Conservation (phyloP, 2,797 vertebrate species). For the Mareca penelope region DNA sequence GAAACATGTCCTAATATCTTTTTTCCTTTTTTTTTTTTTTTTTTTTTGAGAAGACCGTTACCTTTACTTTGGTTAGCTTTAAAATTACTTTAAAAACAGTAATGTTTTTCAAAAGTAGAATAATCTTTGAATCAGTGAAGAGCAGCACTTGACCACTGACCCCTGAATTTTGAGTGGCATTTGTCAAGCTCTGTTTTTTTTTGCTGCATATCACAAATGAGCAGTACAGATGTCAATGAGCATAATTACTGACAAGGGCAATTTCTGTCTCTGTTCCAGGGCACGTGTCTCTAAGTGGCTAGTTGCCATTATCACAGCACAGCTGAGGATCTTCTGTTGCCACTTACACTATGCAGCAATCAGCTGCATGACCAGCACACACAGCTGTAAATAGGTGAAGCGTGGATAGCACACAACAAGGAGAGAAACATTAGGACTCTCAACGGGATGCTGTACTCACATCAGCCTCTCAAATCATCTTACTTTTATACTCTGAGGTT, state of each 20-base stretch:
- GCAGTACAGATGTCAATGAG: background rate
- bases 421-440: background rate
- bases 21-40: too few species aligned
- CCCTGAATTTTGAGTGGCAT: background rate
- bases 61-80: background rate
- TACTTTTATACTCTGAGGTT: fast-evolving
- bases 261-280: background rate
- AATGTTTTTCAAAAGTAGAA: background rate
- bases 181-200: background rate
- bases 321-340: background rate
- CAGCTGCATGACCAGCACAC: background rate
- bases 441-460: fast-evolving
- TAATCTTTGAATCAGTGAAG: background rate
- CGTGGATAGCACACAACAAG: fast-evolving
- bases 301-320: background rate
- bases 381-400: background rate
- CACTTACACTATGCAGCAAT: background rate
- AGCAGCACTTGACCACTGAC: background rate
- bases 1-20: background rate
- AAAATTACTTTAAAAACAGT: background rate
- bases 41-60: background rate
- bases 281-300: background rate
- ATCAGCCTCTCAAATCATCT: background rate
- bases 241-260: background rate
- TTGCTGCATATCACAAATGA: background rate